A percentile compares a stretch with the other conserved stretches of the same genome.
Evolutionary conservation across 2,113 vertebrate genomes (phyloP).

Genomic region (Cranoglanis bouderius): DNA sequence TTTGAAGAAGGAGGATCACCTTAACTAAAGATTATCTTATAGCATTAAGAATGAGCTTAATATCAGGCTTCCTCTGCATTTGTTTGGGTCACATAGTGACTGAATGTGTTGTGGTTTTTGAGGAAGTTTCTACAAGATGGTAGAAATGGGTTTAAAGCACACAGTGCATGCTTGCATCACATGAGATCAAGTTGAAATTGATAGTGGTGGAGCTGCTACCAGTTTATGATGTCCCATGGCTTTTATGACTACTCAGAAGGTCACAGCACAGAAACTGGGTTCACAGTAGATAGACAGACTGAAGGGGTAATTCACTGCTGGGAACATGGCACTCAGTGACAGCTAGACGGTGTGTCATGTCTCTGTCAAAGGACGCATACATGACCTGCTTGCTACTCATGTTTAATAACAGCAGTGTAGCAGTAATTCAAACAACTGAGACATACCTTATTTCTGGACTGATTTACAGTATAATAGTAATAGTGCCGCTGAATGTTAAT

Average conservation of each 20-base stretch:
- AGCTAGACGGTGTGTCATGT: not conserved
- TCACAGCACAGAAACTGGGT: constrained; percentile 61
- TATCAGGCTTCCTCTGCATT: not conserved
- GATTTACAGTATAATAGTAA: not conserved
- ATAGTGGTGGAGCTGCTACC: not conserved
- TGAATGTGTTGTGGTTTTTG: constrained; percentile 52
- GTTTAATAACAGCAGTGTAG: not conserved
- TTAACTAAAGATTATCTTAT: not conserved
- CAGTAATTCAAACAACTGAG: not conserved
- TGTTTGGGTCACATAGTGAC: constrained; percentile 26
- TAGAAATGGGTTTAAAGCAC: constrained; percentile 16
- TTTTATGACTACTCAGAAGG: constrained; percentile 66
- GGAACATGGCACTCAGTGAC: not conserved
- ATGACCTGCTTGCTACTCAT: not conserved
- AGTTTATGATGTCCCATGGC: constrained; percentile 61
- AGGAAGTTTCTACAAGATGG: constrained; percentile 59
- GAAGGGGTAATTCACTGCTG: constrained; percentile 53
- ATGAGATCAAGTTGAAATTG: not conserved
- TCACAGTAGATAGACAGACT: constrained; percentile 57
- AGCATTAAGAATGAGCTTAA: not conserved
- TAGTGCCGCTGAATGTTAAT: not conserved
- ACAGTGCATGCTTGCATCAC: not conserved
- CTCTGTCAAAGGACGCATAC: not conserved
- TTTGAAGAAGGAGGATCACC: not conserved
- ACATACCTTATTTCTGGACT: not conserved